Conservation (phyloP, 2,888 invertebrate genomes). For the Cephalotes varians region DNA sequence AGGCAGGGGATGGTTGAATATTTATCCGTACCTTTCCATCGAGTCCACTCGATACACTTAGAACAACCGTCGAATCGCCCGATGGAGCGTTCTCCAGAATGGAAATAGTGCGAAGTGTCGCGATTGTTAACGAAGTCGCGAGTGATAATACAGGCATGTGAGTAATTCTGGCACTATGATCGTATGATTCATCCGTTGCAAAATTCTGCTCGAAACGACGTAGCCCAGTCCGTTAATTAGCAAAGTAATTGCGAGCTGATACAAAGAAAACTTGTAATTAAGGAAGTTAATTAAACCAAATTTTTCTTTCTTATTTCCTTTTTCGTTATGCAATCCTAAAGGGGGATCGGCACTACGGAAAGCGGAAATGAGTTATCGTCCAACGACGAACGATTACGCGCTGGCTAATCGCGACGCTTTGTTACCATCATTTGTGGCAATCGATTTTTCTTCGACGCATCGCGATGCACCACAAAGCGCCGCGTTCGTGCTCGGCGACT, state of each 20-base stretch:
- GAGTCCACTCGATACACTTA: slow-evolving; percentile 64
- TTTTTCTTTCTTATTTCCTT: neutral
- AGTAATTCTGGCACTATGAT: neutral
- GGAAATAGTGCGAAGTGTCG: slow-evolving; percentile 40
- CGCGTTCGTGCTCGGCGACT: slow-evolving; percentile 70
- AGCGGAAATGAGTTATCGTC: neutral
- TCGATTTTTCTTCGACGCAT: slow-evolving; percentile 68
- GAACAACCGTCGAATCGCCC: slow-evolving; percentile 55
- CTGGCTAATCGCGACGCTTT: neutral
- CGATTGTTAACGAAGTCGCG: slow-evolving; percentile 4
- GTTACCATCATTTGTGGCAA: slow-evolving; percentile 51
- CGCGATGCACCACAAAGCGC: slow-evolving; percentile 67
- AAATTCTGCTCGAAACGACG: slow-evolving; percentile 8
- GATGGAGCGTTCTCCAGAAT: slow-evolving; percentile 25
- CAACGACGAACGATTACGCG: neutral
- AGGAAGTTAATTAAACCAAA: slow-evolving; percentile 26
- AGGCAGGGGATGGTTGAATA: slow-evolving; percentile 65
- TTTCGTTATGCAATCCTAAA: neutral
- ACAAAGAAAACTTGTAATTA: slow-evolving; percentile 34
- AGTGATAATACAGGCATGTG: neutral
- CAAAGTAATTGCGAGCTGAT: slow-evolving; percentile 1
- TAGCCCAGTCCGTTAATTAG: slow-evolving; percentile 20
- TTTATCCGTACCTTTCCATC: slow-evolving; percentile 74
- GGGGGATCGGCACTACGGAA: neutral
- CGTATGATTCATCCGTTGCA: neutral